Conservation (phyloP, 2,113 vertebrate species). For the Eptesicus fuscus region DNA sequence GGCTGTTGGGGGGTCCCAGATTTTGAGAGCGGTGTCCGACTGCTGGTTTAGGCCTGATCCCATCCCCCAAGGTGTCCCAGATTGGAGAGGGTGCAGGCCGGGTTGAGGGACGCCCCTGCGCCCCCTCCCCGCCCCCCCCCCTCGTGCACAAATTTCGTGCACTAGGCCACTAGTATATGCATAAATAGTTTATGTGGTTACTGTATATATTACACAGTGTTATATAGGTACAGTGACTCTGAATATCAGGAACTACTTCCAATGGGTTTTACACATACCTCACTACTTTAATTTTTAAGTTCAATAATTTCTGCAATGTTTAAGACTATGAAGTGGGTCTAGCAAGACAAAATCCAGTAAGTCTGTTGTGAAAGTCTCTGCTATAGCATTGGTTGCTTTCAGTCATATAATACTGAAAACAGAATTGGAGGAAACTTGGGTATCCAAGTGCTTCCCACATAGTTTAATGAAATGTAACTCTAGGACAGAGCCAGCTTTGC, state of each 20-base stretch:
- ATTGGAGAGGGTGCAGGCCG: too few relatives aligned
- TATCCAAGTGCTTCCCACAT: not conserved
- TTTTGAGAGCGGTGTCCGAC: too few relatives aligned
- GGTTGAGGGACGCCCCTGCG: too few relatives aligned
- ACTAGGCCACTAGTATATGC: too few relatives aligned
- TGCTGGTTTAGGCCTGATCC: too few relatives aligned
- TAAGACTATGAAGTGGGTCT: not conserved
- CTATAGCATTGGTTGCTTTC: not conserved
- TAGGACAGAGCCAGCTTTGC: not conserved
- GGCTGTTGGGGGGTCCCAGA: too few relatives aligned
- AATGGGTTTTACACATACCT: not conserved
- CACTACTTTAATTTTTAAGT: not conserved
- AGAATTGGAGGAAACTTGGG: not conserved
- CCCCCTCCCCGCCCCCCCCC: rapidly evolving
- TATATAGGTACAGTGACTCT: not conserved
- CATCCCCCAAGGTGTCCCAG: too few relatives aligned
- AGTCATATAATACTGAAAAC: not conserved
- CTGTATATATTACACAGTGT: not conserved
- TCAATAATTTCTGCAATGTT: not conserved
- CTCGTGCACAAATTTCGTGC: too few relatives aligned
- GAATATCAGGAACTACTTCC: not conserved
- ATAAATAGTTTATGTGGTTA: not conserved
- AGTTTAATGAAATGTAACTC: not conserved
- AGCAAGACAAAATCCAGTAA: not conserved
- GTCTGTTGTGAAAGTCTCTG: not conserved